Conservation (phyloP, 92 coral and sea anemone species). For the Pocillopora grandis region DNA sequence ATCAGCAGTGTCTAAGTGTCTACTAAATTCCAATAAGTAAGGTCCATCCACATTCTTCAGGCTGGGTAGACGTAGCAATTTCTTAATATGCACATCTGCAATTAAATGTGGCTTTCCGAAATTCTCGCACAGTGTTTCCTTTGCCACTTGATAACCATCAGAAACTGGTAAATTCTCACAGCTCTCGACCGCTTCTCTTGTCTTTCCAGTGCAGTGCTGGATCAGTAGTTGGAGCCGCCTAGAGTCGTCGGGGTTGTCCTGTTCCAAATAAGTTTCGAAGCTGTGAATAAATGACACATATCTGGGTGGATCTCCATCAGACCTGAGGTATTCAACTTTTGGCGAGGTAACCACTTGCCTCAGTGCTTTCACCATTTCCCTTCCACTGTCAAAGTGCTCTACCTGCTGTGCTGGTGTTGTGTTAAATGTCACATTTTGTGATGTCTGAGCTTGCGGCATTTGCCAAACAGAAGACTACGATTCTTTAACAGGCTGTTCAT, state of each 20-base stretch:
- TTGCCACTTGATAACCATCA: conserved; percentile 55
- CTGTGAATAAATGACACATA: conserved; percentile 58
- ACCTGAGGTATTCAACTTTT: conserved; percentile 58
- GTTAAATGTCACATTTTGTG: background rate
- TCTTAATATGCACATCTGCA: conserved; percentile 66
- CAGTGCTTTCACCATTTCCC: conserved; percentile 37
- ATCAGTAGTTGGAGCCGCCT: conserved; percentile 57
- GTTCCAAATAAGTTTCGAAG: conserved; percentile 62
- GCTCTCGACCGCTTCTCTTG: conserved; percentile 74
- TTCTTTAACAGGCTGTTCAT: background rate
- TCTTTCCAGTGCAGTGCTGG: conserved; percentile 72
- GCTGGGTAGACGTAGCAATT: conserved; percentile 48
- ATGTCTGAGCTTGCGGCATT: background rate
- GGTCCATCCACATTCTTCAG: conserved; percentile 62
- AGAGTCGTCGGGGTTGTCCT: conserved; percentile 44
- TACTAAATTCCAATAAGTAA: conserved; percentile 47
- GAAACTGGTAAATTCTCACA: conserved; percentile 60
- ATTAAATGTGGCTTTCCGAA: conserved; percentile 72
- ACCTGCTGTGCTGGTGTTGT: background rate
- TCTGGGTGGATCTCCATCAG: conserved; percentile 61
- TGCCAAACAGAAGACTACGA: conserved; percentile 1
- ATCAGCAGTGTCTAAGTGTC: conserved; percentile 51
- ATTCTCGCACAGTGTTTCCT: conserved; percentile 59
- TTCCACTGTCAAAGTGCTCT: conserved; percentile 8
- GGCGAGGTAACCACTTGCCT: conserved; percentile 53